Evolutionary conservation across 2,113 vertebrate species (phyloP).

Genomic region (Myrmecophaga tridactyla): DNA sequence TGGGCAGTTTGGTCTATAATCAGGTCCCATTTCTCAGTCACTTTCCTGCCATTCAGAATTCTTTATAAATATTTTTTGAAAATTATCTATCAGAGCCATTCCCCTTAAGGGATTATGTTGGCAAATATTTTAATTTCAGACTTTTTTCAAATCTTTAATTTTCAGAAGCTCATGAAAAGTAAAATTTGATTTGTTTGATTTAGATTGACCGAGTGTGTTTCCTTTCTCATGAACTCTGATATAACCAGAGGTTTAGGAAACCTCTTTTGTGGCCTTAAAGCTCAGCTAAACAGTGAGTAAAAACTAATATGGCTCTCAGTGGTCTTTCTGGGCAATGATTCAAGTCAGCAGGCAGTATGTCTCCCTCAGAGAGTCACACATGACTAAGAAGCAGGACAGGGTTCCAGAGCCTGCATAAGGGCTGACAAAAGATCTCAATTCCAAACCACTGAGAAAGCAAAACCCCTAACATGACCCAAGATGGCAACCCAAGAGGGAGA

Average conservation of each 20-base stretch:
- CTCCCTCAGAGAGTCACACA: not conserved
- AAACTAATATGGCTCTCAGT: slow-evolving; percentile 7
- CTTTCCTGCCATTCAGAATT: slow-evolving; percentile 52
- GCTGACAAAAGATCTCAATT: slow-evolving; percentile 62
- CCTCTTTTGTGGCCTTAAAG: not conserved
- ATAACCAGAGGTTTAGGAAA: slow-evolving; percentile 38
- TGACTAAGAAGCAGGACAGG: slow-evolving; percentile 35
- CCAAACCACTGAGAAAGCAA: not conserved
- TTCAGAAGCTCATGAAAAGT: slow-evolving; percentile 36
- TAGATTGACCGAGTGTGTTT: slow-evolving; percentile 50
- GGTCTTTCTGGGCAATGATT: slow-evolving; percentile 58
- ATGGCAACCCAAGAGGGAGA: slow-evolving; percentile 23
- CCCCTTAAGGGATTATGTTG: slow-evolving; percentile 55
- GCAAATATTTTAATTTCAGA: not conserved
- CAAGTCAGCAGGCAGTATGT: slow-evolving; percentile 53
- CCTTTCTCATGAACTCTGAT: slow-evolving; percentile 62
- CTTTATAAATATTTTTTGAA: slow-evolving; percentile 56
- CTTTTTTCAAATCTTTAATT: slow-evolving; percentile 53
- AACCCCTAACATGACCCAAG: not conserved
- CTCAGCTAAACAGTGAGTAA: not conserved
- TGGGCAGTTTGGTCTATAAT: slow-evolving; percentile 49
- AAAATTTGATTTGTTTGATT: slow-evolving; percentile 53
- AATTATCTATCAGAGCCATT: slow-evolving; percentile 54
- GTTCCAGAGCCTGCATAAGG: slow-evolving; percentile 15
- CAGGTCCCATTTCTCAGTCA: slow-evolving; percentile 50